Evolutionary conservation across 2,888 invertebrate genomes (phyloP).

Genomic region (Parnassius apollo): DNA sequence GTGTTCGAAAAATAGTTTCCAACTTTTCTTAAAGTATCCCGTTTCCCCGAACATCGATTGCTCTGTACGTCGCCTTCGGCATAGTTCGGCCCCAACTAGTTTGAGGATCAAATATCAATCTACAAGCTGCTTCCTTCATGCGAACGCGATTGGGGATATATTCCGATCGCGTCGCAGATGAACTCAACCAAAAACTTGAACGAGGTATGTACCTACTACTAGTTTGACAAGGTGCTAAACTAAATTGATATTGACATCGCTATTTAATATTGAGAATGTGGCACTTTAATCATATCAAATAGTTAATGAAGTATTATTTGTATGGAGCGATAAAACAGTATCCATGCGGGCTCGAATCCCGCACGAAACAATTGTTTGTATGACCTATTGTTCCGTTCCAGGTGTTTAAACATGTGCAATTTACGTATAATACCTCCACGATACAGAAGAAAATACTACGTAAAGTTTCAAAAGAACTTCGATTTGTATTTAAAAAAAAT

Average conservation of each 20-base stretch:
- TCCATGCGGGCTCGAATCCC: too few relatives aligned
- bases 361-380: too few relatives aligned
- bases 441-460: too few relatives aligned
- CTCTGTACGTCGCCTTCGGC: slow-evolving; percentile 17
- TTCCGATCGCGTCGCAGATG: slow-evolving; percentile 35
- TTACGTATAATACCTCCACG: too few relatives aligned
- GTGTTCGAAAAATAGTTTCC: slow-evolving; percentile 4
- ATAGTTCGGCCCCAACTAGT: slow-evolving; percentile 36
- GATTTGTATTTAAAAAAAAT: too few relatives aligned
- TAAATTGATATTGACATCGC: slow-evolving; percentile 12
- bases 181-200: slow-evolving; percentile 34
- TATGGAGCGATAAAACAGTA: too few relatives aligned
- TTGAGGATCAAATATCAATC: slow-evolving; percentile 77
- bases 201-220: slow-evolving; percentile 18
- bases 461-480: too few relatives aligned
- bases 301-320: too few relatives aligned
- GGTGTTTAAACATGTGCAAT: too few relatives aligned
- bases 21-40: slow-evolving; percentile 9
- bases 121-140: slow-evolving; percentile 53
- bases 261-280: slow-evolving; percentile 1
- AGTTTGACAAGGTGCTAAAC: slow-evolving; percentile 28
- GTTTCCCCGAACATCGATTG: slow-evolving; percentile 10
- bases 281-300: background rate
- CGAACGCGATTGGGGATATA: slow-evolving; percentile 42
- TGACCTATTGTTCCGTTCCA: too few relatives aligned